Conservation (phyloP, 2,797 vertebrate genomes). For the Trichosurus vulpecula region DNA sequence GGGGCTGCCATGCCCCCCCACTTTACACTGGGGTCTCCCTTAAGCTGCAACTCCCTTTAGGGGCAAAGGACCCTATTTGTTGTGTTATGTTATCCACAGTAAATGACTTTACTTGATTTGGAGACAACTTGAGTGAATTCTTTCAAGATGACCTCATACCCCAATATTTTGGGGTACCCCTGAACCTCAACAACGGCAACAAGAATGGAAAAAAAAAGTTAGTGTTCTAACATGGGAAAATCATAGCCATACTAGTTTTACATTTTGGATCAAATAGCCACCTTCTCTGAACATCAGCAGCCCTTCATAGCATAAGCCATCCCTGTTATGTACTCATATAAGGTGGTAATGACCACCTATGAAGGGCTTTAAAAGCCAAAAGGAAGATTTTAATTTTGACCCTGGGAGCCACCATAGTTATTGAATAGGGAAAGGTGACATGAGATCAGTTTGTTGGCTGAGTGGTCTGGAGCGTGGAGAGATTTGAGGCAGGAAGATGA, state of each 20-base stretch:
- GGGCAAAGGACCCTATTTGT: too few relatives aligned
- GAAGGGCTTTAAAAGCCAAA: neutral
- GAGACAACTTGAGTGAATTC: too few relatives aligned
- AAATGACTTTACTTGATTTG: too few relatives aligned
- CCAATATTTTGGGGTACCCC: too few relatives aligned
- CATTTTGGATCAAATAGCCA: neutral
- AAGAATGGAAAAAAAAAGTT: neutral
- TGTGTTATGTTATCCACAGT: too few relatives aligned
- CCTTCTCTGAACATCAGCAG: neutral
- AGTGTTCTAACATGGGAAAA: neutral
- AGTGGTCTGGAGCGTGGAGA: neutral
- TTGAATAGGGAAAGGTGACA: neutral
- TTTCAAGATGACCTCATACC: too few relatives aligned
- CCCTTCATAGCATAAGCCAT: neutral
- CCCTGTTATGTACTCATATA: neutral
- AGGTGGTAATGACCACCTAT: neutral
- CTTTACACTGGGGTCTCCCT: too few relatives aligned
- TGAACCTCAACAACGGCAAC: neutral
- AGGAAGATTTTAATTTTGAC: neutral
- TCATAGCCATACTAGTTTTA: neutral
- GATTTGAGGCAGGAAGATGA: neutral
- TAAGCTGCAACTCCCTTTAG: too few relatives aligned
- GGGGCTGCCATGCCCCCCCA: too few relatives aligned
- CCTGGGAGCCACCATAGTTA: neutral
- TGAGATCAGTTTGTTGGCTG: neutral